Base-by-base conservation (phyloP, 1,140 invertebrate genomes). In the Paraescarpia echinospica region DNA sequence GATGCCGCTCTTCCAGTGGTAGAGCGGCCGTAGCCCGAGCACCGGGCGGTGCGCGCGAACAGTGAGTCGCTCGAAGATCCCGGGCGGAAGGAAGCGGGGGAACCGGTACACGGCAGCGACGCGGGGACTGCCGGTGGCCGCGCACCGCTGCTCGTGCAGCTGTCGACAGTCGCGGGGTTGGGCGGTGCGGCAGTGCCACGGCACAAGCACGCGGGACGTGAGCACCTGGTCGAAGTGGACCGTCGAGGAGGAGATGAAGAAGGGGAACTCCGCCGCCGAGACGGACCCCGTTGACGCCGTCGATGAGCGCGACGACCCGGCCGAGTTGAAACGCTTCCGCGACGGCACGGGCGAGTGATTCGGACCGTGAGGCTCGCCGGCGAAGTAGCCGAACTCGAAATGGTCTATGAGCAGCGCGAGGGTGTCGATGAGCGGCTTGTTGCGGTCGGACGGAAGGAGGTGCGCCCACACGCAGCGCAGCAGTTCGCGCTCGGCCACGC, bases 1-100 rank as follows among this genome's bases (percentile, higher is more conserved):
- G n/a, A 95, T 93, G 33, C 95, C 95, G 18, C 94, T 93, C 89
- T 94, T 93, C 95, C 95, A 96, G 92, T 96, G 95, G 18, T 94
- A 93, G 34, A 94, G 77, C 90, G 94, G 94, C 18, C 91, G 92
- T 6, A 95, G 92, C 9, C 94, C 94, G 89, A 94, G 92, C 90
- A 94, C 94, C 34, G 94, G 94, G 12, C 92, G 92, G 35, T 95
- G 94, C 5, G 94, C 93, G 9, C 94, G 94, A 12, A 95, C 94
- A 35, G 93, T 94, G 4, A 95, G 92, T 22, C 94, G 92, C 92
- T 95, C 94, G 92, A 96, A 96, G 89, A 95, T 88, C 1, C 95
- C 95, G 12, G 95, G 95, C 0, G 95, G 95, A 92, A 95, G 93
- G 91, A 95, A 95, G 51, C 94, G 94, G 1, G 94, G 95, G 93